Conservation (phyloP, 1,140 invertebrate genomes). For the Coptotermes formosanus region DNA sequence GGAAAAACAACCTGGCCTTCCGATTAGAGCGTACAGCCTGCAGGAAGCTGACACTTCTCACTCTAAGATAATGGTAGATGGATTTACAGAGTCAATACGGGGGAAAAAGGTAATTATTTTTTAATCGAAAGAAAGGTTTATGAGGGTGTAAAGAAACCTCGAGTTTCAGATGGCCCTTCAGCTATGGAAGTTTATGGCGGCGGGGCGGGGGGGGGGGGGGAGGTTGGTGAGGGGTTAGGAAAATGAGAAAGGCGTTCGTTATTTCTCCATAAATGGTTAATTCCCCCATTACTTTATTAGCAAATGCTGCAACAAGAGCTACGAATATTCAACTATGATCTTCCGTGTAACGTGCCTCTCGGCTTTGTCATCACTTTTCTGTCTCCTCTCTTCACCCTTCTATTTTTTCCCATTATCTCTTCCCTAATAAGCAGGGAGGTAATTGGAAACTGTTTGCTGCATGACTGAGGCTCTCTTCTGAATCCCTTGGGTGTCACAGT, state of each 20-base stretch:
- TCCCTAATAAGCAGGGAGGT: background rate
- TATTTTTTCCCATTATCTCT: background rate
- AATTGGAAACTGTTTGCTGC: constrained; percentile 12
- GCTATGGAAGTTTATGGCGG: background rate
- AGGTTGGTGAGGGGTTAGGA: background rate
- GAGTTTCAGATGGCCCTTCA: background rate
- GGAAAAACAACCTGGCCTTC: too few relatives aligned
- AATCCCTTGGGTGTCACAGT: background rate
- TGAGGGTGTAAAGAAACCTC: background rate
- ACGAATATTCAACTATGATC: background rate
- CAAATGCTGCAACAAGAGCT: background rate
- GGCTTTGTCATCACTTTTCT: background rate
- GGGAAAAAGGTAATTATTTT: background rate
- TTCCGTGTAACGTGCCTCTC: background rate
- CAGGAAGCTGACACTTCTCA: too few relatives aligned
- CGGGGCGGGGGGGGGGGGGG: too few relatives aligned
- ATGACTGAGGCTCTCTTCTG: background rate
- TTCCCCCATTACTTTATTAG: constrained; percentile 4
- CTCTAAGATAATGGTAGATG: background rate
- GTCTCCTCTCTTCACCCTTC: background rate
- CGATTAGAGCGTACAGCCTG: too few relatives aligned
- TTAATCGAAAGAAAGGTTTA: background rate
- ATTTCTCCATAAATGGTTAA: background rate
- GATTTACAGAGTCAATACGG: background rate
- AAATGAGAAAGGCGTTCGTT: background rate